Base-by-base conservation (phyloP, 2,797 vertebrate genomes). In the Pteronotus mesoamericanus region DNA sequence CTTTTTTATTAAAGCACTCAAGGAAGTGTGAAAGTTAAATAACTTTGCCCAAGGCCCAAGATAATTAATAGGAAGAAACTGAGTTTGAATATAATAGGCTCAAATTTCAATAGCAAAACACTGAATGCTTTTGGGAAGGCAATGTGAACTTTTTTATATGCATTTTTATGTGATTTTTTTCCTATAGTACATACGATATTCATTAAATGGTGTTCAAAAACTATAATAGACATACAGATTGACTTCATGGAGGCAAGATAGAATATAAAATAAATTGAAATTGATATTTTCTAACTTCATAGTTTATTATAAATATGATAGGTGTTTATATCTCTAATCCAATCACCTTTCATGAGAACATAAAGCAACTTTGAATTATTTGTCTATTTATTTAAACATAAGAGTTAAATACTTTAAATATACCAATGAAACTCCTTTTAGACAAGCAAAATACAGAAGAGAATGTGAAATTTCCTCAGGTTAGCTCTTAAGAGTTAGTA, bases 21-120 rank as follows among this genome's bases (percentile, higher is more conserved):
- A 86, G 77, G 46, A 94, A 91, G 46, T 83, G 5, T 46, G 29
- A 80, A 94, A 75, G 34, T 74, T 85, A 92, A 94, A 68, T 79
- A 95, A 83, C 48, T 91, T 84, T 96, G 57, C 78, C 84, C 26
- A 86, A 83, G 84, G 26, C 14, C 18, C 48, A 34, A 39, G 8
- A 80, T 95, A 85, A 92, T 93, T 94, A 86, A 86, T 66, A 37
- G 55, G 55, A 91, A 89, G 37, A 94, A 97, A 87, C 69, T 48
- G 82, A 85, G 18, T 78, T 77, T 86, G 78, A 91, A 72, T 91
- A 86, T 80, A 64, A 32, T 24, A 90, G 68, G 9, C 51, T 97
- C 24, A 12, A 22, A 10, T 75, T 96, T 84, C 53, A 93, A 16
- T 68, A 93, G 61, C 32, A 92, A 82, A 77, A 71, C 57, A 11